Evolutionary conservation across 30 jellyfish, hydroid and myxozoan genomes (phyloP), one percentile per base, ranked within the genome.

Genomic region (Catostylus mosaicus): DNA sequence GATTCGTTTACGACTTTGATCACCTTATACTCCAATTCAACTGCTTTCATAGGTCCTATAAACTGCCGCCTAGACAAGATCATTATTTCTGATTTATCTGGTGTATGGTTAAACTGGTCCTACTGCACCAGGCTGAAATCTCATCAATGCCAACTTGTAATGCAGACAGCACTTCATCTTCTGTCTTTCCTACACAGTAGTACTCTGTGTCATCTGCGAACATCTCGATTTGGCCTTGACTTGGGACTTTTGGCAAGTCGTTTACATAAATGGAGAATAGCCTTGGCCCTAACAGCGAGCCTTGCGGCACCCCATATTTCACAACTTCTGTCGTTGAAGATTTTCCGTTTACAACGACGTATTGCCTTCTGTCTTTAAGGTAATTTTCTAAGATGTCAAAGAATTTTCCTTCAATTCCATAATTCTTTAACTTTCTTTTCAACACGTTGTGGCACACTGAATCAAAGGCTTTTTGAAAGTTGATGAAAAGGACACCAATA

Each of bases 291-390:
- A 80, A 34, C 51, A 80, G 32, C 9, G 83, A 80, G 75, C 90
- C 90, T 80, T 64, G 90, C 29, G 75, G 83, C 51, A 80, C 90
- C 40, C 84, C 90, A 45, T 80, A 66, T 65, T 80, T 51, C 84
- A 75, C 78, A 1, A 6, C 80, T 26, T 12, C 32, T 57, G 38
- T 51, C 16, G 38, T 34, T 10, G 89, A 77, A 33, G 89, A 77
- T 77, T 77, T 22, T 31, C 89, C 89, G 59, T 77, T 77, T 10
- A 77, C 89, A 12, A 60, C 89, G 46, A 77, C 82, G 35, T 60
- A 77, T 37, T 77, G 89, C 82, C 51, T 77, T 43, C 89, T 56
- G 11, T 77, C 80, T 45, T 10, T 60, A 62, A 77, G 89, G 47
- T 63, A 60, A 59, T 77, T 78, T 2, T 60, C 80, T 2, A 77